Base-by-base conservation (phyloP, 2,113 vertebrate genomes). In the Tragelaphus scriptus region DNA sequence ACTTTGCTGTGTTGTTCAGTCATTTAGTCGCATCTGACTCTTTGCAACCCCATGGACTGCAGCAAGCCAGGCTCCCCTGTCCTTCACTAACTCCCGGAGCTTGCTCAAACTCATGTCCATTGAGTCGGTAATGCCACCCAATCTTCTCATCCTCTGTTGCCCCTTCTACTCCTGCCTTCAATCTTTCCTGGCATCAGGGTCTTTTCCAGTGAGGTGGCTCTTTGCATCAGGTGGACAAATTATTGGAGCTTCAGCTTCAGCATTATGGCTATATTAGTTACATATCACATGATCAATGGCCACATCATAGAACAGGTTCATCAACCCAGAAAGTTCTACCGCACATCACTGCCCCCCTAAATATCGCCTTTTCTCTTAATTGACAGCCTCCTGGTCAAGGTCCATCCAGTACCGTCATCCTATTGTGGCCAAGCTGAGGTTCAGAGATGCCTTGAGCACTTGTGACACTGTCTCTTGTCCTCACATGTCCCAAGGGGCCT, bases 391-490 rank as follows among this genome's bases (percentile, higher is more conserved):
- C 14, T 0, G 1, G 40, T 9, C 58, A 68, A 56, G 23, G 44
- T 21, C 40, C 2, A 32, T 7, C 6, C 17, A 7, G 14, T 3
- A 4, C 23, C 19, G 6, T 21, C 0, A 0, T 40, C 49, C 40
- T 79, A 28, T 68, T 10, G 1, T 25, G 11, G 28, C 56, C 44
- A 15, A 71, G 7, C 51, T 59, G 49, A 56, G 63, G 59, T 25
- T 28, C 40, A 77, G 81, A 65, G 63, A 6, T 16, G 71, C 26
- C 16, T 21, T 1, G 0, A 32, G 77, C 44, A 30, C 58, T 40
- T 0, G 4, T 21, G 89, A 75, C 61, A 21, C 21, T 44, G 63
- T 77, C 11, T 44, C 8, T 14, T 61, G 23, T 36, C 32, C 51
- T 40, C 7, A 6, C n/a, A 7, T 26, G 49, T 84, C 40, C 30